Percentiles rank a stretch among this genome's conserved stretches.
Evolutionary conservation across 2,888 invertebrate genomes (phyloP).

Genomic region (Calliopum simillimum): DNA sequence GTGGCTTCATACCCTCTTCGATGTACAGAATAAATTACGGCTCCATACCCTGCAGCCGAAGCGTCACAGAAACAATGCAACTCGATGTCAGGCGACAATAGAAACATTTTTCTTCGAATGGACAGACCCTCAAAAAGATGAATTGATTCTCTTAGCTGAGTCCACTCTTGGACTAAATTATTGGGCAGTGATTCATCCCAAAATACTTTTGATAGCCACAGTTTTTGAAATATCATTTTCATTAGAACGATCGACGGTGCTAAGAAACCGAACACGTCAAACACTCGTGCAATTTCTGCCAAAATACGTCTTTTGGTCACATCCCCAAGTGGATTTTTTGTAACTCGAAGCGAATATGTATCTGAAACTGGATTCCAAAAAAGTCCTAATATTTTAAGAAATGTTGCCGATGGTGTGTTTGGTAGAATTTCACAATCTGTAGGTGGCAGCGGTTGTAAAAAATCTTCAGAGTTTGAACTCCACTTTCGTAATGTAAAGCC

Average conservation of each 20-base stretch:
- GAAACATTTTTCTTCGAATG: slow-evolving; percentile 5
- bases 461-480: slow-evolving; percentile 15
- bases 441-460: background rate
- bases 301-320: slow-evolving; percentile 35
- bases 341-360: slow-evolving; percentile 31
- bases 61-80: slow-evolving; percentile 7
- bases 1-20: background rate
- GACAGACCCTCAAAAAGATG: background rate
- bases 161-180: slow-evolving; percentile 12
- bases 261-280: slow-evolving; percentile 39
- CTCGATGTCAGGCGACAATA: background rate
- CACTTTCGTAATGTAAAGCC: slow-evolving; percentile 18
- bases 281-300: slow-evolving; percentile 38
- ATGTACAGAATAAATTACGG: slow-evolving; percentile 12
- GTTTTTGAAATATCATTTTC: slow-evolving; percentile 42
- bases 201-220: slow-evolving; percentile 38
- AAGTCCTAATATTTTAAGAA: slow-evolving; percentile 38
- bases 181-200: slow-evolving; percentile 42
- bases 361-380: slow-evolving; percentile 39
- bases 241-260: slow-evolving; percentile 40
- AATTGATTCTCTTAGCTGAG: slow-evolving; percentile 13
- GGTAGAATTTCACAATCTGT: slow-evolving; percentile 17
- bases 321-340: background rate
- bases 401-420: background rate
- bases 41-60: background rate